These are phyloP conservation scores for Antedon mediterranea DNA, from an alignment of 53 echinoderm and acorn worm species.

Conservation along the genomic window DNA sequence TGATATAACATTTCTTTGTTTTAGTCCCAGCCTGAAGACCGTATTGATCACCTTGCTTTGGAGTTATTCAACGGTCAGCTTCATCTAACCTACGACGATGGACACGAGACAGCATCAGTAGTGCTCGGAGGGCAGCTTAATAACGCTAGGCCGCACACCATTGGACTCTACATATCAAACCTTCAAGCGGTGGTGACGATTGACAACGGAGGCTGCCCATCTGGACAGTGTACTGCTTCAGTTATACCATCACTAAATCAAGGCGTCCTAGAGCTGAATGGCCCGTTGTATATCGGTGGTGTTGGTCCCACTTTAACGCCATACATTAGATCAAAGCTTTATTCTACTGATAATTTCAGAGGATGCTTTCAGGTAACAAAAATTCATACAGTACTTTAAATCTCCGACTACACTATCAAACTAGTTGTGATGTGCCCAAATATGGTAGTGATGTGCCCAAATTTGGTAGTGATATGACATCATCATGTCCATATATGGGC, in stretches of 20 bases:
- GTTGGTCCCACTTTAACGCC: constrained; percentile 57
- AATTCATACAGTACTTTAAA: too few species aligned
- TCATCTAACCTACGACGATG: constrained; percentile 44
- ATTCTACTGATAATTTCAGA: constrained; percentile 53
- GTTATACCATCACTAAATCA: constrained; percentile 24
- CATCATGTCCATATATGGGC: too few species aligned
- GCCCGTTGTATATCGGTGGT: constrained; percentile 61
- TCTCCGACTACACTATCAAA: too few species aligned
- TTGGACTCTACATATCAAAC: constrained; percentile 35
- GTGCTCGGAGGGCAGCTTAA: constrained; percentile 31
- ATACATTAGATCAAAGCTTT: constrained; percentile 67
- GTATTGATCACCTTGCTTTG: constrained; percentile 70
- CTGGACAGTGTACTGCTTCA: constrained; percentile 30
- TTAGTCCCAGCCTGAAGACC: constrained; percentile 51
- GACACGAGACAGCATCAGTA: constrained; percentile 44
- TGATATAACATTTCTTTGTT: not conserved
- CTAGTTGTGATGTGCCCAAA: too few species aligned
- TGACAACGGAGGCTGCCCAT: constrained; percentile 53
- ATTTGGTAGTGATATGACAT: too few species aligned
- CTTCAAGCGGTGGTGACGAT: constrained; percentile 32
- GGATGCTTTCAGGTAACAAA: constrained; percentile 93
- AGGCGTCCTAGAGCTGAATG: constrained; percentile 65
- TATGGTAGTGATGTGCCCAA: too few species aligned
- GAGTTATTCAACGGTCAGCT: constrained; percentile 49
- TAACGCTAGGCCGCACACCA: constrained; percentile 47